Conservation (phyloP, 2,797 vertebrate genomes). For the Rhinichthys osculus region DNA sequence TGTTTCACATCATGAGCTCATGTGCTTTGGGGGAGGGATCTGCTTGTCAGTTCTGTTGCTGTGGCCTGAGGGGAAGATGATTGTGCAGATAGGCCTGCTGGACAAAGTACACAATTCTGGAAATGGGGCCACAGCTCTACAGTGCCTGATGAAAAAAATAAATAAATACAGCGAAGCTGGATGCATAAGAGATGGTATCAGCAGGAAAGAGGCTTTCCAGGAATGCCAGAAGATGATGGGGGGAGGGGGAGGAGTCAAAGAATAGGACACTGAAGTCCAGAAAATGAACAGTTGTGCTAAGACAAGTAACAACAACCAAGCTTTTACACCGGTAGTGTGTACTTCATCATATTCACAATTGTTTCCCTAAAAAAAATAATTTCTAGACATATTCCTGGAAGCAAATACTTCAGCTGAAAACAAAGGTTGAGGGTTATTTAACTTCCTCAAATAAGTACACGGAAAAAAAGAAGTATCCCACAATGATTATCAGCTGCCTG, state of each 20-base stretch:
- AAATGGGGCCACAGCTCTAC: constrained; percentile 23
- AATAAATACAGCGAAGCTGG: constrained; percentile 30
- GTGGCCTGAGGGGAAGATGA: constrained; percentile 39
- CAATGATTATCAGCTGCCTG: not conserved
- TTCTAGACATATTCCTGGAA: not conserved
- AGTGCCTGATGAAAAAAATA: constrained; percentile 48
- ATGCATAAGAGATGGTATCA: constrained; percentile 59
- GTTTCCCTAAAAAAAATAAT: not conserved
- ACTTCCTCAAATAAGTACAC: not conserved
- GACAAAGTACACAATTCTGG: constrained; percentile 54
- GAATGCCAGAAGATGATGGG: constrained; percentile 29
- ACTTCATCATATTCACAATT: not conserved
- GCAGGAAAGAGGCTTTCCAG: constrained; percentile 51
- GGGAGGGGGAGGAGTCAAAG: constrained; percentile 11
- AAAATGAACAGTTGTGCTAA: constrained; percentile 29
- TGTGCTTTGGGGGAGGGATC: not conserved
- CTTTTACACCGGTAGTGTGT: not conserved
- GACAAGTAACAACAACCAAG: constrained; percentile 18
- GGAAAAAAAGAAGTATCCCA: not conserved
- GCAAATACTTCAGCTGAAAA: constrained; percentile 15
- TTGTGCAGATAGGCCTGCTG: constrained; percentile 44
- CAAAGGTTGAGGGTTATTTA: not conserved
- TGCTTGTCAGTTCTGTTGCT: constrained; percentile 28
- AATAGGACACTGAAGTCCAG: constrained; percentile 43
- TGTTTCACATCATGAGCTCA: constrained; percentile 27